Conservation (phyloP, 2,888 invertebrate species). For the Phrixothrix hirtus region DNA sequence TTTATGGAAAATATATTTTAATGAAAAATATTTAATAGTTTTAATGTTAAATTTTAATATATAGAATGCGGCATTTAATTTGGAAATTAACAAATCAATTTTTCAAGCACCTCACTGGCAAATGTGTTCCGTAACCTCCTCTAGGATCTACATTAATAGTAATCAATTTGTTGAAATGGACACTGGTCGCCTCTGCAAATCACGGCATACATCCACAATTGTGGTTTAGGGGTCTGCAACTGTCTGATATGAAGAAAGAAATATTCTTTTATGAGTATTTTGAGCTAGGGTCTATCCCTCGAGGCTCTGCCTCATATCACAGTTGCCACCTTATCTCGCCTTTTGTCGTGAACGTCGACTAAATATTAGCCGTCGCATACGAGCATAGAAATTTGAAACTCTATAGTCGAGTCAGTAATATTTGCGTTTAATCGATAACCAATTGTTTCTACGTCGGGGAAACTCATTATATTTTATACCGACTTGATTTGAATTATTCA, state of each 20-base stretch:
- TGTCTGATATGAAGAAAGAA: conserved; percentile 50
- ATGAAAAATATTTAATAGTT: no score
- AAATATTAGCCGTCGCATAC: conserved; percentile 32
- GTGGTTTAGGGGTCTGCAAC: conserved; percentile 46
- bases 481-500: conserved; percentile 38
- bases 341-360: conserved; percentile 29
- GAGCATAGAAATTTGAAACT: conserved; percentile 23
- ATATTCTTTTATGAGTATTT: conserved; percentile 51
- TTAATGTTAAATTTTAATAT: no score
- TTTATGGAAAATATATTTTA: no score
- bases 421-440: conserved; percentile 38
- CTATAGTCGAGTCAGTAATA: conserved; percentile 18
- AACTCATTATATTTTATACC: conserved; percentile 35
- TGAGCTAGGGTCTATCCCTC: conserved; percentile 33
- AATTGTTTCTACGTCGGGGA: conserved; percentile 34
- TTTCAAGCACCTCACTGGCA: conserved; percentile 1
- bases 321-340: conserved; percentile 29
- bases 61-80: no score
- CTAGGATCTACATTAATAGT: conserved; percentile 32
- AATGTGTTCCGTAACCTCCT: conserved; percentile 12
- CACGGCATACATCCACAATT: conserved; percentile 46
- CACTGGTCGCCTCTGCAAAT: conserved; percentile 35
- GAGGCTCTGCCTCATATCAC: conserved; percentile 23
- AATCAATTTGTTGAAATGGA: conserved; percentile 41
- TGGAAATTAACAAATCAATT: no score